These are phyloP conservation scores for Diachasmimorpha longicaudata DNA, from an alignment of 1,140 invertebrate genomes.

Conservation along the genomic window DNA sequence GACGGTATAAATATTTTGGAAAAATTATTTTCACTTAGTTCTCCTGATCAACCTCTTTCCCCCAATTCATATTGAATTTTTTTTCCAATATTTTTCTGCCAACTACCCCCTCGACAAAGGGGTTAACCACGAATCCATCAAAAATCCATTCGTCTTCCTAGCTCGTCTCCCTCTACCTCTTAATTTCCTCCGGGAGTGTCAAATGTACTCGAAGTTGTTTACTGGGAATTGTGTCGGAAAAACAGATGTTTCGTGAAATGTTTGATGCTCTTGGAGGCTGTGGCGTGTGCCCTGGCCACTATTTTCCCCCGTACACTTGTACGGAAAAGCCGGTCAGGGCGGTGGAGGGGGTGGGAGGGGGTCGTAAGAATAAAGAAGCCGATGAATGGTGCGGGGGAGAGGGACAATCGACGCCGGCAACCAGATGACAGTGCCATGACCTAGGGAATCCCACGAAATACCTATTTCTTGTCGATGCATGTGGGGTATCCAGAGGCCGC, in stretches of 20 bases:
- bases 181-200: not conserved
- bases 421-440: conserved; percentile 47
- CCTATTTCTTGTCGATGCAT: not conserved
- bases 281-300: not conserved
- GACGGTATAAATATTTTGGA: too few species aligned
- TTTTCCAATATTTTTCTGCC: too few species aligned
- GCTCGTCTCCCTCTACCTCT: not conserved
- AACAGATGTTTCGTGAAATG: not conserved
- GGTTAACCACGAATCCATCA: not conserved
- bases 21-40: too few species aligned
- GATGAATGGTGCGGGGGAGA: not conserved
- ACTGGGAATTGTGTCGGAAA: not conserved
- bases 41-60: too few species aligned
- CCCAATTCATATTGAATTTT: too few species aligned
- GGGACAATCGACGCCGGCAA: conserved; percentile 8
- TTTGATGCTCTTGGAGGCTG: not conserved
- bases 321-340: too few species aligned
- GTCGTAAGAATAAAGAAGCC: not conserved
- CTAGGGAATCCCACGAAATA: conserved; percentile 43
- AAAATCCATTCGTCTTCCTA: not conserved
- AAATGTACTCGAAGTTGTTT: not conserved
- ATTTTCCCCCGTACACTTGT: not conserved
- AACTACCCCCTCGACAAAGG: not conserved
- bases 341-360: not conserved
- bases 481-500: conserved; percentile 3